phyloP scores from a whole-genome alignment of 2,113 vertebrate species.

The Seriola dumerili region DNA sequence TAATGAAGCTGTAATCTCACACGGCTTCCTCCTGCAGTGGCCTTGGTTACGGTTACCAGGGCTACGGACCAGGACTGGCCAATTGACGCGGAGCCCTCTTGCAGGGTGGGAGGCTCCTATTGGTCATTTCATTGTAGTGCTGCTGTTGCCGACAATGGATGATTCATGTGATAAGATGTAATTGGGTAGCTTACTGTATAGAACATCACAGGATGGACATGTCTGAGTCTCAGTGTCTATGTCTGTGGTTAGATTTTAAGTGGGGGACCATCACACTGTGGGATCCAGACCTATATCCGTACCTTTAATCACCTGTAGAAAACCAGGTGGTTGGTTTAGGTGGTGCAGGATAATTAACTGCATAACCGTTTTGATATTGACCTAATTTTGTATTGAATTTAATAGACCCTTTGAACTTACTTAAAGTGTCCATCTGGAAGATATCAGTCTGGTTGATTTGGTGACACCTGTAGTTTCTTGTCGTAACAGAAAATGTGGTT shows the following conservation, averaged over 20 bases:
- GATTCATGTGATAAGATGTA: background rate
- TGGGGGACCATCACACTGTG: background rate
- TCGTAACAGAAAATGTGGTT: no score
- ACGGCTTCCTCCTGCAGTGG: conserved; percentile 44
- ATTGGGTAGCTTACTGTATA: background rate
- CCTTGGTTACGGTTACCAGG: conserved; percentile 62
- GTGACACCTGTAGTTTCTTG: no score
- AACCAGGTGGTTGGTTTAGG: no score
- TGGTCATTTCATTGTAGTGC: background rate
- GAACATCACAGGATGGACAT: no score
- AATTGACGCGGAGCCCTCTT: conserved; percentile 2
- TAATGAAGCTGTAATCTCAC: conserved; percentile 58
- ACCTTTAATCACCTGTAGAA: background rate
- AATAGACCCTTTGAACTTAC: no score
- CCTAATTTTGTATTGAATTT: no score
- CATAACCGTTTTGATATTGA: no score
- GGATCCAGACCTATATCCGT: background rate
- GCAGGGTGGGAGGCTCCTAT: conserved; percentile 1
- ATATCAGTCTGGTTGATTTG: no score
- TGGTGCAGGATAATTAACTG: no score
- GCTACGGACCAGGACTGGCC: conserved; percentile 21
- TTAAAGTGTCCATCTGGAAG: no score
- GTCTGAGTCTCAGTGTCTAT: background rate
- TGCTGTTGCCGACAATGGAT: background rate
- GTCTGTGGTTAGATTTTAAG: background rate